phyloP scores from a whole-genome alignment of 1,140 invertebrate species.

The Caenorhabditis remanei region DNA sequence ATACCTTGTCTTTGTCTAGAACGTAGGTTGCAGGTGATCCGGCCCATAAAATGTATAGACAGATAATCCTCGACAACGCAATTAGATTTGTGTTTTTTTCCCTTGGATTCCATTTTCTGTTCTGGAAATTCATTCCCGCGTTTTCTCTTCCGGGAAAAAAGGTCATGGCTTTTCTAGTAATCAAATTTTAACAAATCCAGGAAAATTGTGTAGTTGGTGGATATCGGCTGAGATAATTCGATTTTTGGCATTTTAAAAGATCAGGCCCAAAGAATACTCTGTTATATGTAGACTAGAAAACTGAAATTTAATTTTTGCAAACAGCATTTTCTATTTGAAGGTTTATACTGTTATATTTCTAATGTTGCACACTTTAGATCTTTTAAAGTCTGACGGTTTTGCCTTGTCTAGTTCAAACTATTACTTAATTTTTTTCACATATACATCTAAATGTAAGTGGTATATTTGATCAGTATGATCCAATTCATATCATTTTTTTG shows the following conservation, averaged over 20 bases:
- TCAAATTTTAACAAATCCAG: neutral
- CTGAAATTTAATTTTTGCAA: too few relatives aligned
- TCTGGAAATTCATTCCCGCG: neutral
- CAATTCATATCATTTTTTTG: too few relatives aligned
- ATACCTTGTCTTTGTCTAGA: neutral
- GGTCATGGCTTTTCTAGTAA: neutral
- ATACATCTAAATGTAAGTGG: too few relatives aligned
- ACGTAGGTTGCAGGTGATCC: neutral
- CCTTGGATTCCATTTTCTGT: neutral
- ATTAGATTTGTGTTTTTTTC: neutral
- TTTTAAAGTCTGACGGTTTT: too few relatives aligned
- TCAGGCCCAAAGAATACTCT: neutral
- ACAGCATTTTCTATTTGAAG: too few relatives aligned
- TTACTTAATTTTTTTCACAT: too few relatives aligned
- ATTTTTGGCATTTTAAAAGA: neutral
- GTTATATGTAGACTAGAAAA: too few relatives aligned
- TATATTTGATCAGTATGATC: too few relatives aligned
- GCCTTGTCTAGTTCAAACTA: too few relatives aligned
- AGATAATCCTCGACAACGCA: conserved; percentile 4
- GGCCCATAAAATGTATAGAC: neutral
- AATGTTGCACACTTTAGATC: too few relatives aligned
- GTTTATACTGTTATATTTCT: too few relatives aligned
- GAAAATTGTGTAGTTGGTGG: too few relatives aligned
- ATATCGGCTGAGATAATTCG: neutral
- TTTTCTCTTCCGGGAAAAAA: neutral